Evolutionary conservation across 37 sponge, comb jelly and placozoan genomes (phyloP), one percentile per base, ranked within the genome.

Genomic region (Aplysina aerophoba): DNA sequence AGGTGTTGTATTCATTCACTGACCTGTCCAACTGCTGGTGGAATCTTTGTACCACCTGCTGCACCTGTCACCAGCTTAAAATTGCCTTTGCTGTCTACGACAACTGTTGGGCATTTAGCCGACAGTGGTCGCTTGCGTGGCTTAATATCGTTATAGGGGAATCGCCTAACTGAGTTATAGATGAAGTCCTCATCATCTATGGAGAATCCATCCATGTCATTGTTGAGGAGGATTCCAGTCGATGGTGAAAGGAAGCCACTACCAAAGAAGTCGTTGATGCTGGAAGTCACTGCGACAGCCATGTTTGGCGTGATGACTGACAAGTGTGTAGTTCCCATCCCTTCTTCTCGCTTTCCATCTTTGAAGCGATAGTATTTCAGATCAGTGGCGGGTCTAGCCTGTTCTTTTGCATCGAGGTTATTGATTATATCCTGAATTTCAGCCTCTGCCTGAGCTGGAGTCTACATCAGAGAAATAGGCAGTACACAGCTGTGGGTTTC

Each of bases 161-260:
- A 69, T n/a, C 71, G n/a, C n/a, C n/a, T n/a, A n/a, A n/a, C n/a
- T n/a, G n/a, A n/a, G n/a, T n/a, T n/a, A n/a, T n/a, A n/a, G n/a
- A n/a, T n/a, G n/a, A n/a, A n/a, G n/a, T n/a, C n/a, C n/a, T n/a
- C 15, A 6, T 69, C 30, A 34, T 69, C 71, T 12, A 69, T 3
- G 34, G 28, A 69, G 71, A 69, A 69, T 34, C 11, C 71, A 69
- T 69, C 71, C 71, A 69, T 69, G 17, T 69, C 35, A 30, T 69
- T 35, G 34, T 69, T 69, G 4, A 69, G 34, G 1, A 69, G 13
- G 33, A 69, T 35, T 31, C 71, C 71, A 30, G 71, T 69, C 1
- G 71, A 69, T 17, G 35, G 28, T 3, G 71, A 69, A 15, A 69
- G 71, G 34, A 69, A n/a, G 13, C 71, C 71, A 69, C 71, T 69